phyloP scores from a whole-genome alignment of 2,113 vertebrate species.

The Neopipo cinnamomea region DNA sequence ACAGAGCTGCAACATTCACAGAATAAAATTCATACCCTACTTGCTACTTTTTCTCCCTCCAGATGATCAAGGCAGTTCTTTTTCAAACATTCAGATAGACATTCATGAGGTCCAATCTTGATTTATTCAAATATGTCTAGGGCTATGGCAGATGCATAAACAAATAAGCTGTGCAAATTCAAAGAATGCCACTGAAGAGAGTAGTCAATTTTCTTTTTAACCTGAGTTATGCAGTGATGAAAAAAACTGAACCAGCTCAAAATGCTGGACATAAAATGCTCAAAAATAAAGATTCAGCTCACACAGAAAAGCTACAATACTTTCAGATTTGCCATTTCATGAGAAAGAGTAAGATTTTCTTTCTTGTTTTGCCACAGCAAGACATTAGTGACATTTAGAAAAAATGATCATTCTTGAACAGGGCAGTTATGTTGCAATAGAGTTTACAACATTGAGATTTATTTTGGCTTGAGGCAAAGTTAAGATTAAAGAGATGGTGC shows the following conservation, averaged over 20 bases:
- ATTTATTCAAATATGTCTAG: neutral
- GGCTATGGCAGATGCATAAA: neutral
- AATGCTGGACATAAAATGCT: neutral
- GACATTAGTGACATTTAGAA: conserved; percentile 70
- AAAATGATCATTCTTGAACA: conserved; percentile 72
- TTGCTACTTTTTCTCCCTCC: neutral
- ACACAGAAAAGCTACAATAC: neutral
- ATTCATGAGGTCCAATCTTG: neutral
- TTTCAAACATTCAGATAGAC: neutral
- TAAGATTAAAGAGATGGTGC: conserved; percentile 78
- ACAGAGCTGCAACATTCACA: neutral
- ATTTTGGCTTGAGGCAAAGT: conserved; percentile 76
- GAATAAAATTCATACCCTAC: neutral
- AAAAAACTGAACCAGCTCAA: neutral
- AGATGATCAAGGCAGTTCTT: neutral
- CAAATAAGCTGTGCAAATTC: neutral
- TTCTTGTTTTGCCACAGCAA: conserved; percentile 53
- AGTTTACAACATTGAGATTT: conserved; percentile 76
- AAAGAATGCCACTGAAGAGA: neutral
- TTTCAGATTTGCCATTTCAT: conserved; percentile 23
- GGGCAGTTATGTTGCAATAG: conserved; percentile 72
- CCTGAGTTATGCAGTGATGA: neutral
- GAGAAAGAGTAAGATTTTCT: neutral
- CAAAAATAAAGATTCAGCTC: conserved; percentile 4
- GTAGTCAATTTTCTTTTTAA: neutral